Percentiles rank a stretch among this genome's conserved stretches.
Evolutionary conservation across 2,888 invertebrate species (phyloP).

Genomic region (Eudasyphora cyanicolor): DNA sequence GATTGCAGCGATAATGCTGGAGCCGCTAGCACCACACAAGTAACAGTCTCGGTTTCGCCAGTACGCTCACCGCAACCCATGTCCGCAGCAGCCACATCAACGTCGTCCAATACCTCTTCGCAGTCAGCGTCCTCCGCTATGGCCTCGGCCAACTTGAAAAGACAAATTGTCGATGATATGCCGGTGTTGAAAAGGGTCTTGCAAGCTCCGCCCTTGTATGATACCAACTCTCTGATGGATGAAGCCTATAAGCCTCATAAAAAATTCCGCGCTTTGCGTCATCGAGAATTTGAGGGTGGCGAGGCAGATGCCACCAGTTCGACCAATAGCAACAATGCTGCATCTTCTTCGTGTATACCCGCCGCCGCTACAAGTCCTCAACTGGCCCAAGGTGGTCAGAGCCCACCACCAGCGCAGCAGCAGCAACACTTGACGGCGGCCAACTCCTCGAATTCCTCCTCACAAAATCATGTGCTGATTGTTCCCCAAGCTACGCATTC

Average conservation of each 20-base stretch:
- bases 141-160: slow-evolving; percentile 75
- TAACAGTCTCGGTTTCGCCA: slow-evolving; percentile 74
- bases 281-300: slow-evolving; percentile 88
- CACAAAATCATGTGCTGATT: slow-evolving; percentile 57
- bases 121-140: slow-evolving; percentile 59
- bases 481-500: slow-evolving; percentile 65
- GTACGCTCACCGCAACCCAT: slow-evolving; percentile 78
- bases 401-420: slow-evolving; percentile 66
- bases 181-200: slow-evolving; percentile 95
- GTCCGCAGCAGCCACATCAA: slow-evolving; percentile 60
- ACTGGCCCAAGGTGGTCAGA: slow-evolving; percentile 45
- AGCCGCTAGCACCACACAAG: slow-evolving; percentile 67
- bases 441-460: slow-evolving; percentile 50
- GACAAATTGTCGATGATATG: slow-evolving; percentile 91
- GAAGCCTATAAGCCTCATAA: slow-evolving; percentile 97
- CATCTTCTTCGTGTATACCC: slow-evolving; percentile 54
- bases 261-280: slow-evolving; percentile 92
- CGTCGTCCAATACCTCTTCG: slow-evolving; percentile 71
- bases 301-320: slow-evolving; percentile 83
- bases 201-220: slow-evolving; percentile 94
- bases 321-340: slow-evolving; percentile 84
- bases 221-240: slow-evolving; percentile 94
- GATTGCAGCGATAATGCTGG: slow-evolving; percentile 80
- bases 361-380: slow-evolving; percentile 53
- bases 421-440: not conserved